These are phyloP conservation scores for Agonopterix arenella DNA, from an alignment of 2,888 invertebrate genomes.

Conservation along the genomic window DNA sequence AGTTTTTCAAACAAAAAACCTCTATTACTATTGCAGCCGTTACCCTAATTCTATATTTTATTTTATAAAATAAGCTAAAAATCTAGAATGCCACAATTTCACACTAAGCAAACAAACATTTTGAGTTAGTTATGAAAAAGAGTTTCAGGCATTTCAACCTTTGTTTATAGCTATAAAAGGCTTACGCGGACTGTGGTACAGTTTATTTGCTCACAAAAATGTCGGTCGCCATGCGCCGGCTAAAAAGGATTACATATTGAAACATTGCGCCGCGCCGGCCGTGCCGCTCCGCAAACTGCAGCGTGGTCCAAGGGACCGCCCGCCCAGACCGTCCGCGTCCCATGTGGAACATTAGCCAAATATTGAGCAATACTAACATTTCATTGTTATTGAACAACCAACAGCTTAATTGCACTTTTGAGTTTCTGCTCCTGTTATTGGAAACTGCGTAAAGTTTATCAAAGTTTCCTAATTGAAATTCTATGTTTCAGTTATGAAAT, in stretches of 20 bases:
- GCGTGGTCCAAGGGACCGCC: neutral
- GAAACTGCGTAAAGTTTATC: too few relatives aligned
- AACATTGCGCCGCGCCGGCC: constrained; percentile 18
- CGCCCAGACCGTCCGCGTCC: neutral
- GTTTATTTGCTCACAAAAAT: constrained; percentile 26
- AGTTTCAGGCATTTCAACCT: constrained; percentile 1
- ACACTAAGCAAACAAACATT: too few relatives aligned
- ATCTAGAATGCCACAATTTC: too few relatives aligned
- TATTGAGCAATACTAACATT: constrained; percentile 3
- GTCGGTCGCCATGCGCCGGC: constrained; percentile 18
- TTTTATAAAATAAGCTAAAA: too few relatives aligned
- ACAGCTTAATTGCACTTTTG: neutral
- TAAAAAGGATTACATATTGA: constrained; percentile 30
- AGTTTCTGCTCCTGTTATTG: neutral
- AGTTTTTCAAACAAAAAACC: too few relatives aligned
- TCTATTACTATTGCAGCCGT: too few relatives aligned
- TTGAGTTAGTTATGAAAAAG: neutral
- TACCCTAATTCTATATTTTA: too few relatives aligned
- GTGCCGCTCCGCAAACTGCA: constrained; percentile 2
- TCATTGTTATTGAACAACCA: constrained; percentile 9
- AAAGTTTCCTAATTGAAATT: too few relatives aligned
- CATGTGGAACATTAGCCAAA: constrained; percentile 7
- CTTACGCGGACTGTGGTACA: constrained; percentile 16
- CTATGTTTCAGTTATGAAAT: too few relatives aligned
- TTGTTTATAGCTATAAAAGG: constrained; percentile 24